Evolutionary conservation across 2,797 vertebrate genomes (phyloP).

Genomic region (Chelonia mydas): DNA sequence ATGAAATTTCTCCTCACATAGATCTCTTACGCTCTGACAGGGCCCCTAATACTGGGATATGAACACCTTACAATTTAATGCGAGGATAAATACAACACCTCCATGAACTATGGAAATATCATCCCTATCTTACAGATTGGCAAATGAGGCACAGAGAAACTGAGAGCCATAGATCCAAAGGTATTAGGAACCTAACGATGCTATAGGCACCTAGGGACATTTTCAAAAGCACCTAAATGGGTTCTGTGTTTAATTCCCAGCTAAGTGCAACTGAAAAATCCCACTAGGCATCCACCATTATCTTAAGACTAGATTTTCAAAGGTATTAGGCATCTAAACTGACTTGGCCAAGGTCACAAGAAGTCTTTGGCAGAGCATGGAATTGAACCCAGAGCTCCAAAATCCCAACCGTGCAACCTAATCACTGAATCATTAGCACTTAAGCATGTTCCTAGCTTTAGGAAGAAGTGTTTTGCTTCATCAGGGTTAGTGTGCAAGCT

Average conservation of each 20-base stretch:
- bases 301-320: not conserved
- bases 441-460: not conserved
- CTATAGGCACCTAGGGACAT: not conserved
- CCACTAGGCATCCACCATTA: not conserved
- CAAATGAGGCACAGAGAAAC: not conserved
- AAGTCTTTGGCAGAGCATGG: not conserved
- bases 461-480: not conserved
- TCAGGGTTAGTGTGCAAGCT: not conserved
- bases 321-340: no score
- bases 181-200: not conserved
- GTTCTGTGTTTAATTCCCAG: not conserved
- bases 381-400: not conserved
- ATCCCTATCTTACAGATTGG: not conserved
- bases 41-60: not conserved
- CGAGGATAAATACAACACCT: not conserved
- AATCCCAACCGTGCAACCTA: not conserved
- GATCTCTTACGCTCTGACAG: not conserved
- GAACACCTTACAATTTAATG: not conserved
- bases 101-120: not conserved
- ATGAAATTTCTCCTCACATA: not conserved
- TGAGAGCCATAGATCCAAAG: not conserved
- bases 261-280: not conserved
- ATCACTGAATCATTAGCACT: not conserved
- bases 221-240: not conserved
- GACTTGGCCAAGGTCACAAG: not conserved